Evolutionary conservation across 2,797 vertebrate genomes (phyloP).

Genomic region (Onychomys torridus): DNA sequence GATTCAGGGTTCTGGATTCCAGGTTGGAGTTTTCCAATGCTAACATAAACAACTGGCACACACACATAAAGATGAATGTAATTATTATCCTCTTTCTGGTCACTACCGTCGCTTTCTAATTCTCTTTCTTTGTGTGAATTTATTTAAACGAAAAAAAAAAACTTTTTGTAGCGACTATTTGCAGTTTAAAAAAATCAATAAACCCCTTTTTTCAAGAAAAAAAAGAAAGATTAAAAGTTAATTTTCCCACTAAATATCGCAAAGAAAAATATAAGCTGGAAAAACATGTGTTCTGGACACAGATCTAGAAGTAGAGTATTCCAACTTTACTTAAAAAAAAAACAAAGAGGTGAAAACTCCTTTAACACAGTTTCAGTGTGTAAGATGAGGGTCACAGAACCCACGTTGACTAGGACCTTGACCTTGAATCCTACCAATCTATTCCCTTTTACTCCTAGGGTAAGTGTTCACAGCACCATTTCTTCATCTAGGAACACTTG

Average conservation of each 20-base stretch:
- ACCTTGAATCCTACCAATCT: conserved; percentile 74
- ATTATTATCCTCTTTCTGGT: conserved; percentile 92
- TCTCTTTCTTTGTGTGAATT: conserved; percentile 95
- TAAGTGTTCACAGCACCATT: background rate
- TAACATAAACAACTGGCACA: conserved; percentile 91
- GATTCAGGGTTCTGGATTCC: conserved; percentile 92
- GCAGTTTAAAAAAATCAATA: conserved; percentile 99
- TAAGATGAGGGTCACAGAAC: conserved; percentile 67
- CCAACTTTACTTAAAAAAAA: background rate
- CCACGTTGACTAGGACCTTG: conserved; percentile 67
- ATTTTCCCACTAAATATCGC: conserved; percentile 67
- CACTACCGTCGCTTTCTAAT: conserved; percentile 93
- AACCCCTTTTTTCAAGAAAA: conserved; percentile 93
- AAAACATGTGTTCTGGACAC: background rate
- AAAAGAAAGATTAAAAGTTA: conserved; percentile 74
- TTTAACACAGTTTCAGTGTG: conserved; percentile 71
- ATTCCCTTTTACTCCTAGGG: conserved; percentile 52
- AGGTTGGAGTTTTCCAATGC: conserved; percentile 91
- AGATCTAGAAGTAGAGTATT: background rate
- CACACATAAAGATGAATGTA: conserved; percentile 96
- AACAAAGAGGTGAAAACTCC: conserved; percentile 50
- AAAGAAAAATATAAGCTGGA: conserved; percentile 55
- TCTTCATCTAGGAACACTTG: conserved; percentile 58
- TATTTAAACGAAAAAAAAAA: conserved; percentile 93
- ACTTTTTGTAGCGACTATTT: conserved; percentile 99